Conservation (phyloP, 2,113 vertebrate species). For the Xenus cinereus region DNA sequence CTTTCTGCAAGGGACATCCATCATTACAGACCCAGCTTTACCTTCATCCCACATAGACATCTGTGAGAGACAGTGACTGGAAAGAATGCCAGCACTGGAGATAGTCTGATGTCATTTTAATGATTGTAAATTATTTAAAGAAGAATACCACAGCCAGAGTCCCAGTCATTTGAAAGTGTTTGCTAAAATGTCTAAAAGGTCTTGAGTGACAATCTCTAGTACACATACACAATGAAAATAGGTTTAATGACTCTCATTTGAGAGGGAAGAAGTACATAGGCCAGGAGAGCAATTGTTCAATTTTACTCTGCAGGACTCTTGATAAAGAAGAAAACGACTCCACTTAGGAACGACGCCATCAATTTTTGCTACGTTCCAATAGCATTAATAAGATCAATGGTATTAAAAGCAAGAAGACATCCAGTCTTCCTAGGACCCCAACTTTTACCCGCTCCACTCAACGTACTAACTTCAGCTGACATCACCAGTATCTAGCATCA, state of each 20-base stretch:
- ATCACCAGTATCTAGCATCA: not conserved
- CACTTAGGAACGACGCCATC: not conserved
- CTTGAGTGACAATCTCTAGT: not conserved
- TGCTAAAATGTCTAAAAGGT: slow-evolving; percentile 13
- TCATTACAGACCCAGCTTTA: slow-evolving; percentile 43
- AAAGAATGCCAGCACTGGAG: slow-evolving; percentile 43
- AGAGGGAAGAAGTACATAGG: not conserved
- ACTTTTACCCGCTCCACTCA: not conserved
- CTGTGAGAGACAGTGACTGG: slow-evolving; percentile 3
- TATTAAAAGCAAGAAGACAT: not conserved
- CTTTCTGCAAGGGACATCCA: slow-evolving; percentile 50
- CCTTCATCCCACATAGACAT: slow-evolving; percentile 44
- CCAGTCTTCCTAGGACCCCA: not conserved
- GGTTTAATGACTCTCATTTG: slow-evolving; percentile 1
- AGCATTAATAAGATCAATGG: not conserved
- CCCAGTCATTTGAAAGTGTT: slow-evolving; percentile 5
- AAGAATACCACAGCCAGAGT: not conserved
- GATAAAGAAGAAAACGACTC: not conserved
- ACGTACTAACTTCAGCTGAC: not conserved
- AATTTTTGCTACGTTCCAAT: not conserved
- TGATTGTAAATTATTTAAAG: slow-evolving; percentile 53
- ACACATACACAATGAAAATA: not conserved
- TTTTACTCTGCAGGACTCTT: not conserved
- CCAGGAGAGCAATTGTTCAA: not conserved
- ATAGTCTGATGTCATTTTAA: slow-evolving; percentile 58